Percentiles rank a stretch among this genome's conserved stretches.
Conservation (phyloP, 2,888 invertebrate genomes). For the Cistogaster globosa region DNA sequence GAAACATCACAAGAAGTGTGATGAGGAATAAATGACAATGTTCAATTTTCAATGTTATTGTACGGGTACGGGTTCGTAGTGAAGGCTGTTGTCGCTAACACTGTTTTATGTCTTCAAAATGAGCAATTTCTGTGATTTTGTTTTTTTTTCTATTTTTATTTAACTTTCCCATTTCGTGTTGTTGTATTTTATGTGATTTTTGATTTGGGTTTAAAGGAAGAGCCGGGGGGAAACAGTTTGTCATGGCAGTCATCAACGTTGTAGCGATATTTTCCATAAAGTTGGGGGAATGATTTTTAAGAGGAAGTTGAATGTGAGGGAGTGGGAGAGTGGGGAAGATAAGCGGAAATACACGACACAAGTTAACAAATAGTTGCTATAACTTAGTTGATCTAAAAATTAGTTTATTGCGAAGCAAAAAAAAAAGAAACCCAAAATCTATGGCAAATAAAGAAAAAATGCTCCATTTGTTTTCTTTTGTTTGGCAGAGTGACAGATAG, state of each 20-base stretch:
- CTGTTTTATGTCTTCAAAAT: slow-evolving; percentile 67
- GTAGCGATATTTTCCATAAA: slow-evolving; percentile 6
- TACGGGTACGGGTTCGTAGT: slow-evolving; percentile 35
- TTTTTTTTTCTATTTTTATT: slow-evolving; percentile 36
- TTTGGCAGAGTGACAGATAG: slow-evolving; percentile 54
- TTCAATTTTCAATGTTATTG: slow-evolving; percentile 57
- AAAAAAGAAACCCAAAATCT: slow-evolving; percentile 6
- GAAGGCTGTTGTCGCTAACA: slow-evolving; percentile 59
- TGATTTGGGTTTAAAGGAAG: slow-evolving; percentile 58
- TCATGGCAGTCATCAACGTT: slow-evolving; percentile 43
- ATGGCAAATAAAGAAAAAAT: slow-evolving; percentile 43
- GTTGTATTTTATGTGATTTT: slow-evolving; percentile 62
- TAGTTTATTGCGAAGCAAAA: slow-evolving; percentile 59
- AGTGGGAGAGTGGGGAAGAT: slow-evolving; percentile 31
- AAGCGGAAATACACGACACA: slow-evolving; percentile 68
- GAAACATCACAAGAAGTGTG: slow-evolving; percentile 32
- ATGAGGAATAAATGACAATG: slow-evolving; percentile 64
- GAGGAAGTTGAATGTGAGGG: slow-evolving; percentile 36
- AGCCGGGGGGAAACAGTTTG: slow-evolving; percentile 38
- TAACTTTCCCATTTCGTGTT: slow-evolving; percentile 49
- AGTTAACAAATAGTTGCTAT: slow-evolving; percentile 69
- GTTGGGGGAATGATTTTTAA: slow-evolving; percentile 25
- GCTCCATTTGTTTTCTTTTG: slow-evolving; percentile 60
- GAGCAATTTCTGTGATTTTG: slow-evolving; percentile 68
- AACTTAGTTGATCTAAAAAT: slow-evolving; percentile 66